Evolutionary conservation across 2,888 invertebrate genomes (phyloP).

Genomic region (Augiades crinisus): DNA sequence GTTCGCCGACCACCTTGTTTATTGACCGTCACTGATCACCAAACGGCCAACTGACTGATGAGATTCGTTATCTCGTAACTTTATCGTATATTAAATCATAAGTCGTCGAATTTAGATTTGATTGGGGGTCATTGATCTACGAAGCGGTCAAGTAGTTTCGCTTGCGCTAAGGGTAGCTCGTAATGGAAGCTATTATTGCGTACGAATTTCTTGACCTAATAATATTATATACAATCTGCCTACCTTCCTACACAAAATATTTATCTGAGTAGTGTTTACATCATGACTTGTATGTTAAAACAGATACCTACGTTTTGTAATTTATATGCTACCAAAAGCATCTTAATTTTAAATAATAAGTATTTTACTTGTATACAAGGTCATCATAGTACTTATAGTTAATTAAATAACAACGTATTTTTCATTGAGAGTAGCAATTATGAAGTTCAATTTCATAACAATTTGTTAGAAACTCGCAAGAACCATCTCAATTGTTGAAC

Average conservation of each 20-base stretch:
- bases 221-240: not conserved
- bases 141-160: conserved; percentile 1
- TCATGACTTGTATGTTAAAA: too few relatives aligned
- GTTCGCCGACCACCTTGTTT: conserved; percentile 12
- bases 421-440: too few relatives aligned
- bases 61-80: not conserved
- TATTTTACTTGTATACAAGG: too few relatives aligned
- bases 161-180: conserved; percentile 6
- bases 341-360: too few relatives aligned
- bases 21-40: conserved; percentile 21
- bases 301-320: too few relatives aligned
- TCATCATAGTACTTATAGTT: too few relatives aligned
- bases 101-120: conserved; percentile 3
- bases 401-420: too few relatives aligned
- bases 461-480: too few relatives aligned
- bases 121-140: conserved; percentile 18
- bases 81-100: not conserved
- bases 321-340: too few relatives aligned
- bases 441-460: too few relatives aligned
- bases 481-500: too few relatives aligned
- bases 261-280: not conserved
- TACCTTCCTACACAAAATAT: not conserved
- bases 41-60: not conserved
- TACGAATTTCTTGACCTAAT: conserved; percentile 9
- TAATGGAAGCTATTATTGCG: conserved; percentile 9